Conservation (phyloP, 2,888 invertebrate species). For the Agrotis clavis region DNA sequence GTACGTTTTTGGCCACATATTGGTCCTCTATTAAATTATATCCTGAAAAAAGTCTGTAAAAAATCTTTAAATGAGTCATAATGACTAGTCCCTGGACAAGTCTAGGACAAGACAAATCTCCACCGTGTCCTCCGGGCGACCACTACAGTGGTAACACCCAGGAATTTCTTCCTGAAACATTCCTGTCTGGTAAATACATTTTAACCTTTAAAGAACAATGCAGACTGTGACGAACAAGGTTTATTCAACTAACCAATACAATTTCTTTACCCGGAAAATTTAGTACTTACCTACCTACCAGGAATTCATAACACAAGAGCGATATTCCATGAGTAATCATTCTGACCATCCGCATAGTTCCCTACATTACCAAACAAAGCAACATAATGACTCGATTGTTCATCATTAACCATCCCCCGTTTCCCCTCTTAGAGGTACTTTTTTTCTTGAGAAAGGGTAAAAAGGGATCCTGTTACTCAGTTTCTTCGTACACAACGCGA, state of each 20-base stretch:
- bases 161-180: too few species aligned
- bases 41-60: too few species aligned
- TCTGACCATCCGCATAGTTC: not conserved
- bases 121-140: too few species aligned
- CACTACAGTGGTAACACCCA: too few species aligned
- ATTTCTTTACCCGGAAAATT: conserved; percentile 44
- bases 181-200: not conserved
- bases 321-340: conserved; percentile 42
- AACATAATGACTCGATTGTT: conserved; percentile 13
- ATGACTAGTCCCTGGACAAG: too few species aligned
- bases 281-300: conserved; percentile 10
- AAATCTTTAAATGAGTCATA: too few species aligned
- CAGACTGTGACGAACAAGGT: conserved; percentile 8
- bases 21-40: too few species aligned
- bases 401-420: not conserved
- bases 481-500: too few species aligned
- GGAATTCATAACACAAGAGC: conserved; percentile 40
- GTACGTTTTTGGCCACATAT: too few species aligned
- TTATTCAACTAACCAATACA: conserved; percentile 32
- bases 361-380: conserved; percentile 30
- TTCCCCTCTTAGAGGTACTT: not conserved
- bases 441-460: too few species aligned
- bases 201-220: not conserved
- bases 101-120: too few species aligned
- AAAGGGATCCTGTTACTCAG: too few species aligned